A percentile compares a stretch with the other conserved stretches of the same genome.
These are phyloP conservation scores for Aproaerema taeniolella DNA, from an alignment of 2,888 invertebrate genomes.

Conservation along the genomic window DNA sequence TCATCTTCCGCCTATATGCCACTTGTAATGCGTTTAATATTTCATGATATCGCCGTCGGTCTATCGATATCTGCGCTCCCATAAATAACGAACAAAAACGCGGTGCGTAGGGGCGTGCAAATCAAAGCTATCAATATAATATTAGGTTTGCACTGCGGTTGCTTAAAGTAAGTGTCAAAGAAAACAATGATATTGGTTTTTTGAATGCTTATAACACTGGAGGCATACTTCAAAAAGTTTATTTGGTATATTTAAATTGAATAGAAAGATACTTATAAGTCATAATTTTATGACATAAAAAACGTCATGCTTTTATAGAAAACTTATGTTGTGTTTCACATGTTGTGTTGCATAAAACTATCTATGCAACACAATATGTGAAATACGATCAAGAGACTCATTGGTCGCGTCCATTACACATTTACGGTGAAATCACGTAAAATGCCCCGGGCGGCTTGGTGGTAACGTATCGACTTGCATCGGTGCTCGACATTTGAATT, in stretches of 20 bases:
- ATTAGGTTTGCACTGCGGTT: constrained; percentile 59
- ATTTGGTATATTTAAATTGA: too few species aligned
- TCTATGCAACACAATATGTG: too few species aligned
- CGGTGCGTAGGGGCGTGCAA: constrained; percentile 44
- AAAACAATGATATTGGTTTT: too few species aligned
- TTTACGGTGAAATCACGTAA: not conserved
- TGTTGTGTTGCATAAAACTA: too few species aligned
- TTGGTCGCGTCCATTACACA: not conserved
- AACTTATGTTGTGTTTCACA: too few species aligned
- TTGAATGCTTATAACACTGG: too few species aligned
- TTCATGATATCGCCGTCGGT: constrained; percentile 70
- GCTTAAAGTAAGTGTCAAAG: too few species aligned
- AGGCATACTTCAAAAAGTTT: too few species aligned
- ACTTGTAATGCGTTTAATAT: constrained; percentile 77
- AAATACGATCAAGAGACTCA: too few species aligned
- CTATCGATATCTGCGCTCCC: constrained; percentile 64
- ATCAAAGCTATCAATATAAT: constrained; percentile 73
- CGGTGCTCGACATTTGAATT: constrained; percentile 45
- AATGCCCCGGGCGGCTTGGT: not conserved
- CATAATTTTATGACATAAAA: too few species aligned
- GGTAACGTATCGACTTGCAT: constrained; percentile 22
- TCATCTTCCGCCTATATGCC: constrained; percentile 72
- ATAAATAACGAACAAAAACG: constrained; percentile 71
- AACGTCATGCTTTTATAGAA: too few species aligned
- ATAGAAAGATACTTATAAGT: too few species aligned